Evolutionary conservation across 2,888 invertebrate species (phyloP), one percentile per base, ranked within the genome.

Genomic region (Tachystola acroxantha): DNA sequence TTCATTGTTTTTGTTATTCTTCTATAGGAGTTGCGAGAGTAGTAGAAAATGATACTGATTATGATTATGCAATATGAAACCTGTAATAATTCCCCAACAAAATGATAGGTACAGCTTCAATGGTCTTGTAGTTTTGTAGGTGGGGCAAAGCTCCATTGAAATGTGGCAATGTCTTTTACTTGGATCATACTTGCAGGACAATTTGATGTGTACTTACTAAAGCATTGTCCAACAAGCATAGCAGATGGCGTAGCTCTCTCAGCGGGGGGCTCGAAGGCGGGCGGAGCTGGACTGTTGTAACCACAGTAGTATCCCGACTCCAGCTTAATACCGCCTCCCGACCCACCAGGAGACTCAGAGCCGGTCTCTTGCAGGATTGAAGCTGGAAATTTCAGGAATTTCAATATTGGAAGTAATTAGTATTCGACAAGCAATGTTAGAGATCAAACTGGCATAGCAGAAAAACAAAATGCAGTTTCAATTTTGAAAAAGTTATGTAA

Each of bases 291-390:
- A 42, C 85, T 85, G 55, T 80, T 89, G 86, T 74, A 87, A 2
- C 84, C 81, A 54, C 81, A 84, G 67, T 86, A 86, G 61, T 86
- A 87, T 0, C 82, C 75, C 0, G 87, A 82, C 76, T 88, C 88
- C 64, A 88, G 48, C 58, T 88, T 88, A 36, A 88, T 88, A 10
- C 85, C 84, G 35, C 82, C 81, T 3, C 80, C 80, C 2, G 85
- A 82, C 1, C 82, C 82, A 31, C 81, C 57, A n/a, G 85, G 88
- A 0, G 88, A 87, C 77, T 92, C 91, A 57, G 93, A 93, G 46
- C 91, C 94, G 49, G 94, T 91, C 85, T 96, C 96, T 86, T 95
- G 96, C 77, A 97, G 92, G 74, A 98, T 97, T 69, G 97, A 97
- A 56, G 96, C 97, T 97, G 90, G 59, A 91, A 90, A 14, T 25